Percentiles rank a stretch among this genome's conserved stretches.
These are phyloP conservation scores for Busseola fusca DNA, from an alignment of 2,888 invertebrate species.

Conservation along the genomic window DNA sequence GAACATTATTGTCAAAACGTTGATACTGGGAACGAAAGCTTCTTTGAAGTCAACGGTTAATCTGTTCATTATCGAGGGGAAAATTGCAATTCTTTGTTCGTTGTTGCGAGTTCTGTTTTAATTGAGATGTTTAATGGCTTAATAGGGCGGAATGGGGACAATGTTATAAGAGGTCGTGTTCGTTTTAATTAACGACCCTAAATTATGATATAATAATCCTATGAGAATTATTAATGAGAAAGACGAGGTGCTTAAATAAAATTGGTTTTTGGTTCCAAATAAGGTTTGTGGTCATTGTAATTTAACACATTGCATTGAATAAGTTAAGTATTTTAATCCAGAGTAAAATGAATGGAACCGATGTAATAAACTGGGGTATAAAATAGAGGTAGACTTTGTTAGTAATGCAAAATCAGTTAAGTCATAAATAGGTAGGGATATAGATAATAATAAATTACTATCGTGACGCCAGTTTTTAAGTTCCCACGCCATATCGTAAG, in stretches of 20 bases:
- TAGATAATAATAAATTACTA: slow-evolving; percentile 8
- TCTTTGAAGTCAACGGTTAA: slow-evolving; percentile 39
- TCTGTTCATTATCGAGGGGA: slow-evolving; percentile 23
- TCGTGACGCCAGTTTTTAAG: background rate
- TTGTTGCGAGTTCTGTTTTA: slow-evolving; percentile 16
- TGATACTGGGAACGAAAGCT: slow-evolving; percentile 44
- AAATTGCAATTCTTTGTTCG: slow-evolving; percentile 37
- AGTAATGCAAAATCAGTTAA: background rate
- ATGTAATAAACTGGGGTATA: background rate
- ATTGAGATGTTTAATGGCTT: slow-evolving; percentile 3
- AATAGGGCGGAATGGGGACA: background rate
- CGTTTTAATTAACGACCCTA: background rate
- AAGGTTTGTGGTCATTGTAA: background rate
- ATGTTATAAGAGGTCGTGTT: background rate
- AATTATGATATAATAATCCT: background rate
- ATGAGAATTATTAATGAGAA: background rate
- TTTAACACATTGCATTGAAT: background rate
- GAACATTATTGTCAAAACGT: slow-evolving; percentile 52
- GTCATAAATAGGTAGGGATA: background rate
- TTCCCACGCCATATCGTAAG: slow-evolving; percentile 3
- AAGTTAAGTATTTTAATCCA: background rate
- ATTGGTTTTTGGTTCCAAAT: background rate
- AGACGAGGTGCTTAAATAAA: background rate
- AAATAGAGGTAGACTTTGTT: background rate
- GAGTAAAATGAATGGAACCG: background rate